Evolutionary conservation across 2,888 invertebrate genomes (phyloP).

Genomic region (Oithona nana): DNA sequence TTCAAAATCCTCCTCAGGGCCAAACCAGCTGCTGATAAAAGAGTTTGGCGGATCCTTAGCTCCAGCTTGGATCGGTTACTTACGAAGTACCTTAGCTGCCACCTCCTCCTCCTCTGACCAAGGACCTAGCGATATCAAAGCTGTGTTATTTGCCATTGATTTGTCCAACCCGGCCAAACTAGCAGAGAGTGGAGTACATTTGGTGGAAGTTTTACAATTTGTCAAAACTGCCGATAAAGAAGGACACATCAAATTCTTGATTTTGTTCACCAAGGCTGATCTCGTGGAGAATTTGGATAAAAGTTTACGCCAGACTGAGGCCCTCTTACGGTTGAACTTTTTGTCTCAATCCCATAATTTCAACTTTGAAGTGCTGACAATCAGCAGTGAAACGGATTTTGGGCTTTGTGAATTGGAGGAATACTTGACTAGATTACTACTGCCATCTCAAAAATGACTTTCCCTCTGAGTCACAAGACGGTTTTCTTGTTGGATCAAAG

Average conservation of each 20-base stretch:
- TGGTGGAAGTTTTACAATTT: background rate
- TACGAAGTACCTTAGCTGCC: background rate
- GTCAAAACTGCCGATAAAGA: background rate
- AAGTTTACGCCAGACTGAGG: background rate
- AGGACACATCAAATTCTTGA: background rate
- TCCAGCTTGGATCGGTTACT: background rate
- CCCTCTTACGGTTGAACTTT: background rate
- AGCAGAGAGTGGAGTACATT: background rate
- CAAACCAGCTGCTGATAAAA: background rate
- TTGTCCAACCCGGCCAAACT: background rate
- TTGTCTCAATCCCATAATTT: background rate
- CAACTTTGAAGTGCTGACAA: background rate
- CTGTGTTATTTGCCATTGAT: conserved; percentile 3
- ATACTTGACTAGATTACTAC: no score
- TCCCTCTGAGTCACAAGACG: conserved; percentile 73
- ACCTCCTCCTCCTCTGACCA: no score
- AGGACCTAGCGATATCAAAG: background rate
- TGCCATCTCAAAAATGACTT: conserved; percentile 38
- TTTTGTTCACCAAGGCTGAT: conserved; percentile 3
- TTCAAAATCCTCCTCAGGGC: background rate
- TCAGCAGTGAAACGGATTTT: background rate
- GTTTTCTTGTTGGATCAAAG: conserved; percentile 76
- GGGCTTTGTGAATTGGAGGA: background rate
- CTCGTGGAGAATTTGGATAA: background rate
- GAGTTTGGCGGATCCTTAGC: background rate